Base-by-base conservation (phyloP, 2,113 vertebrate genomes). In the Ptilorrhoa leucosticta region DNA sequence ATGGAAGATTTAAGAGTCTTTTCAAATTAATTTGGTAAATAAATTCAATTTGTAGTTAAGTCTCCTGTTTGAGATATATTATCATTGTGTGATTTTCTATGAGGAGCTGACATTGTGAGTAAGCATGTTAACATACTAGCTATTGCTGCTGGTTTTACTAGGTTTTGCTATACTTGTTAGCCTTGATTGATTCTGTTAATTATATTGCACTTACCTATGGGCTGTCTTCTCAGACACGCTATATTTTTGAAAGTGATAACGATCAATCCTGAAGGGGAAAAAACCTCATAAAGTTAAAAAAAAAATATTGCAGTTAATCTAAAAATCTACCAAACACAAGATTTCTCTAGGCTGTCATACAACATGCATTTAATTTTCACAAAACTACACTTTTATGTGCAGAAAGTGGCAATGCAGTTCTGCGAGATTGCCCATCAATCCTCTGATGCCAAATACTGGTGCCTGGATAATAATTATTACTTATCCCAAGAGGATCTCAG, bases 151-250 rank as follows among this genome's bases (percentile, higher is more conserved):
- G 15, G 17, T 65, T 96, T 95, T 60, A 68, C 39, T 64, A 48
- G 37, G 16, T 31, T 83, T 77, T 80, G 13, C 48, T 83, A 11
- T 40, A 70, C 48, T 66, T 77, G 33, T 77, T 93, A 73, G 47
- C 53, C 24, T 64, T 63, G 68, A 88, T 44, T 73, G 44, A 63
- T 78, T 73, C 68, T 86, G 19, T 86, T 94, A 93, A 83, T 72
- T 86, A 73, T 37, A 63, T 58, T 72, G n/a, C 10, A 57, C 33
- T 66, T 58, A 79, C 54, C 40, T 79, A 26, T 30, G 42, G 39
- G 53, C 75, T 80, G 22, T 58, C 54, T 91, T 73, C 90, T 93
- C 61, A 93, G 73, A 78, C 40, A 64, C 26, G 73, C 28, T 17
- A 0, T 39, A 33, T 61, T 66, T 87, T 54, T 73, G 63, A 70